Evolutionary conservation across 2,797 vertebrate genomes (phyloP).

Genomic region (Discoglossus pictus): DNA sequence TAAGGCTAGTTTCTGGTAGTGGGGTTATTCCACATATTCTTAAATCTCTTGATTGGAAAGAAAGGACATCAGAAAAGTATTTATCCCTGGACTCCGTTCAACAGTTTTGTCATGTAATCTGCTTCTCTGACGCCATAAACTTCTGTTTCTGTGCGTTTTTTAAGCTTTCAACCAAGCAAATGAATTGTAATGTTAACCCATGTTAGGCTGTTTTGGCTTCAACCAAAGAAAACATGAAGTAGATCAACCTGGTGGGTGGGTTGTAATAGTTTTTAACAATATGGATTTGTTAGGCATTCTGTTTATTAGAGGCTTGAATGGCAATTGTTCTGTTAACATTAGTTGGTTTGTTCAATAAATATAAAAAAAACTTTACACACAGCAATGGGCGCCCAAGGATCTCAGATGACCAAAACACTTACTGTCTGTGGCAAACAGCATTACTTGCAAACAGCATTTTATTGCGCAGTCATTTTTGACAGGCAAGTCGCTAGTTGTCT

Average conservation of each 20-base stretch:
- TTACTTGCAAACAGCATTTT: no score
- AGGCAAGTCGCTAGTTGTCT: no score
- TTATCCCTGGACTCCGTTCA: conserved; percentile 72
- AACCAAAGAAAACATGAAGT: conserved; percentile 75
- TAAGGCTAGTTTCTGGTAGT: conserved; percentile 97
- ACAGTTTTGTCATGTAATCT: conserved; percentile 72
- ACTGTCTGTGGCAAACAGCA: no score
- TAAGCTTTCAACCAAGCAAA: conserved; percentile 71
- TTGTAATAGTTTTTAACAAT: conserved; percentile 64
- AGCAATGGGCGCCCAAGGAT: no score
- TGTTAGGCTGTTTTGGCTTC: conserved; percentile 80
- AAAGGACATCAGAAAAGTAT: conserved; percentile 96
- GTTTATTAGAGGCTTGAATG: conserved; percentile 71
- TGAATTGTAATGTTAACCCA: conserved; percentile 72
- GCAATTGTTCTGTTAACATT: conserved; percentile 56
- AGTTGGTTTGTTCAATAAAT: conserved; percentile 75
- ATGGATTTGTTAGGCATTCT: conserved; percentile 68
- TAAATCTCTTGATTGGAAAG: conserved; percentile 97
- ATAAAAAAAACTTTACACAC: no score
- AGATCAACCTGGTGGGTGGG: conserved; percentile 67
- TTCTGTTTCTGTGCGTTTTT: conserved; percentile 66
- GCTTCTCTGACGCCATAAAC: conserved; percentile 73
- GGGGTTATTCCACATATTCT: conserved; percentile 99
- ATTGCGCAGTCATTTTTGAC: no score
- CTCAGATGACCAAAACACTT: no score